Percentiles rank a stretch among this genome's conserved stretches.
phyloP scores from a whole-genome alignment of 2,797 vertebrate species.

The Lutjanus campechanus region DNA sequence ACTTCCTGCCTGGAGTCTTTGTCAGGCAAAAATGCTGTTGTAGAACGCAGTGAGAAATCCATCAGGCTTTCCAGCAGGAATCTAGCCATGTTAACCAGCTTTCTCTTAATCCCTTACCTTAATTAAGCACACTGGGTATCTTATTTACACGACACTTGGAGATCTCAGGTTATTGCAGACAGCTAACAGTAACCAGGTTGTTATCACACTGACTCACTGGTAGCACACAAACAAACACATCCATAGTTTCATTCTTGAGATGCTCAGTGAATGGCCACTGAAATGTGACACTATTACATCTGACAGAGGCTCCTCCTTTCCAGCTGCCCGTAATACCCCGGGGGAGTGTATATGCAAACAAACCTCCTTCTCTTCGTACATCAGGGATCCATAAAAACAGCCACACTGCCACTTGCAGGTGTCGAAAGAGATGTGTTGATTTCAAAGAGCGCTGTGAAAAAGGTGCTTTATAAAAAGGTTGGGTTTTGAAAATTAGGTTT shows the following conservation, averaged over 20 bases:
- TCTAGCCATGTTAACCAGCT: not conserved
- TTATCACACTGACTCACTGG: constrained; percentile 13
- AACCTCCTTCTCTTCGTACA: constrained; percentile 33
- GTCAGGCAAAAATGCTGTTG: constrained; percentile 12
- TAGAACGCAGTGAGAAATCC: not conserved
- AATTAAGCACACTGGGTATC: constrained; percentile 7
- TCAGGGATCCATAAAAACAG: constrained; percentile 37
- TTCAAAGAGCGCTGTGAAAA: not conserved
- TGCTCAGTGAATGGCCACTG: constrained; percentile 37
- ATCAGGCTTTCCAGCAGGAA: not conserved
- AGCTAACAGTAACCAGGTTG: constrained; percentile 11
- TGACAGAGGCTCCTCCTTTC: constrained; percentile 67
- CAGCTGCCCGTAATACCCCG: constrained; percentile 58
- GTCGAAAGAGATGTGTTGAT: not conserved
- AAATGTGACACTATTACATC: constrained; percentile 68
- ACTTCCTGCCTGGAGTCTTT: not conserved
- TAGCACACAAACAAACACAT: constrained; percentile 12
- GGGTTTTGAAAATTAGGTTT: constrained; percentile 13
- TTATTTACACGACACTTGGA: constrained; percentile 15
- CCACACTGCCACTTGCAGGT: constrained; percentile 34
- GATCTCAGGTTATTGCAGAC: constrained; percentile 14
- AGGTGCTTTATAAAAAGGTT: not conserved
- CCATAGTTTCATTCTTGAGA: constrained; percentile 46
- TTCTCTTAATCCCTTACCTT: constrained; percentile 6
- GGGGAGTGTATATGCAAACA: constrained; percentile 61